phyloP scores from a whole-genome alignment of 2,113 vertebrate species.

The Xenopus tropicalis region DNA sequence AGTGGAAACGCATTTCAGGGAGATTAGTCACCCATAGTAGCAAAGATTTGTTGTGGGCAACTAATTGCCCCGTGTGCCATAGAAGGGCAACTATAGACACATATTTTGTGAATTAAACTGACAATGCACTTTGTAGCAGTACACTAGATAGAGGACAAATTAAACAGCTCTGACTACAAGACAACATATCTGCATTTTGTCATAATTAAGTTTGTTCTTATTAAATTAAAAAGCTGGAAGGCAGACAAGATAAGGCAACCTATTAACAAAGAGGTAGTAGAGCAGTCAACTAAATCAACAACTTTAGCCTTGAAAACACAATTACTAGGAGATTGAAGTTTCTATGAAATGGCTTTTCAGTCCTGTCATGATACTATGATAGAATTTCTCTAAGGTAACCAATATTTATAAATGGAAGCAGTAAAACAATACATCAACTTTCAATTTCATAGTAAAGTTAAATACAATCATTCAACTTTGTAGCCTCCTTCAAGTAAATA shows the following conservation, averaged over 20 bases:
- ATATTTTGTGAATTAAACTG: too few species aligned
- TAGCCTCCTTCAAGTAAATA: not conserved
- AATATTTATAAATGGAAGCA: constrained; percentile 5
- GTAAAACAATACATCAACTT: constrained; percentile 10
- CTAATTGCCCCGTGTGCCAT: too few species aligned
- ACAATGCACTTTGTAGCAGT: too few species aligned
- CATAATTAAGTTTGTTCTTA: constrained; percentile 14
- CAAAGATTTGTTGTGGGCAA: too few species aligned
- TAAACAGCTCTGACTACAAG: not conserved
- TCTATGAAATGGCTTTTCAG: not conserved
- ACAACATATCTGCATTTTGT: constrained; percentile 1
- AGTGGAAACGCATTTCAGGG: too few species aligned
- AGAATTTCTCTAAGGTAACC: not conserved
- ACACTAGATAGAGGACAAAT: too few species aligned
- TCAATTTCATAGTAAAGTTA: not conserved
- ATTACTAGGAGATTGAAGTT: constrained; percentile 1
- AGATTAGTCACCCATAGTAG: too few species aligned
- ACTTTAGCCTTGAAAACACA: constrained; percentile 15
- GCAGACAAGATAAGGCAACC: constrained; percentile 5
- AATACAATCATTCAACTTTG: not conserved
- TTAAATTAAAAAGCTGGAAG: constrained; percentile 7
- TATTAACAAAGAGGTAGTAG: not conserved
- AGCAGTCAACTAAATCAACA: constrained; percentile 9
- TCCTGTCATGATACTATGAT: not conserved
- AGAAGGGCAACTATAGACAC: too few species aligned